Percentiles rank a stretch among this genome's conserved stretches.
phyloP scores from a whole-genome alignment of 2,888 invertebrate genomes.

The Megaustenia siamemsis region DNA sequence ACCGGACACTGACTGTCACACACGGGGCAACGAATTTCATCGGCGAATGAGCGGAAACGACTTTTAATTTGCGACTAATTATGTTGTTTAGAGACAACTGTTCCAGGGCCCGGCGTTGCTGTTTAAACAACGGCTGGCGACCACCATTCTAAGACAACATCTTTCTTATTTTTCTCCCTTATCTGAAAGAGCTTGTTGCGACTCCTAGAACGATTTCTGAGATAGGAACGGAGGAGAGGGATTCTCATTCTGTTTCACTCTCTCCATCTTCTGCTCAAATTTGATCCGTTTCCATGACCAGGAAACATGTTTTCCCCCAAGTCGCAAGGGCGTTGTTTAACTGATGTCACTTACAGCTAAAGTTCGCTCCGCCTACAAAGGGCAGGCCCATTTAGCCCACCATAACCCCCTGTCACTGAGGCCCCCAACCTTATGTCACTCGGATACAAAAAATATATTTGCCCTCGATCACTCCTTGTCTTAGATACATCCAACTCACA shows the following conservation, averaged over 20 bases:
- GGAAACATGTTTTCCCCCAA: neutral
- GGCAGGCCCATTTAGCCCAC: neutral
- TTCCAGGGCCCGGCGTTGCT: neutral
- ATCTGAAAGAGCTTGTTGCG: neutral
- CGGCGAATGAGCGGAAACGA: conserved; percentile 20
- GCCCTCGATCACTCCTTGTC: neutral
- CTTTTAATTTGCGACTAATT: conserved; percentile 47
- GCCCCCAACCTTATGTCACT: neutral
- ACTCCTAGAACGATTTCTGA: neutral
- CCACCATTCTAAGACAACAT: neutral
- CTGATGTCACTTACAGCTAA: neutral
- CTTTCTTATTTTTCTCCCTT: neutral
- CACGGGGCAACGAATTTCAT: conserved; percentile 13
- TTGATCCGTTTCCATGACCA: neutral
- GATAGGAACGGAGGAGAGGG: neutral
- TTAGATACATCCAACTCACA: too few species aligned
- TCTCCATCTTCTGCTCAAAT: neutral
- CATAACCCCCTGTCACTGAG: neutral
- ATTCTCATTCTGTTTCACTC: neutral
- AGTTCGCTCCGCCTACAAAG: neutral
- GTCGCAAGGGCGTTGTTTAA: neutral
- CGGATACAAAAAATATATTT: neutral
- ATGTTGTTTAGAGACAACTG: conserved; percentile 34
- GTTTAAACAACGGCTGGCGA: neutral
- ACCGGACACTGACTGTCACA: conserved; percentile 1